These are phyloP conservation scores for Choristoneura fumiferana DNA, from an alignment of 1,140 invertebrate species.

Conservation along the genomic window DNA sequence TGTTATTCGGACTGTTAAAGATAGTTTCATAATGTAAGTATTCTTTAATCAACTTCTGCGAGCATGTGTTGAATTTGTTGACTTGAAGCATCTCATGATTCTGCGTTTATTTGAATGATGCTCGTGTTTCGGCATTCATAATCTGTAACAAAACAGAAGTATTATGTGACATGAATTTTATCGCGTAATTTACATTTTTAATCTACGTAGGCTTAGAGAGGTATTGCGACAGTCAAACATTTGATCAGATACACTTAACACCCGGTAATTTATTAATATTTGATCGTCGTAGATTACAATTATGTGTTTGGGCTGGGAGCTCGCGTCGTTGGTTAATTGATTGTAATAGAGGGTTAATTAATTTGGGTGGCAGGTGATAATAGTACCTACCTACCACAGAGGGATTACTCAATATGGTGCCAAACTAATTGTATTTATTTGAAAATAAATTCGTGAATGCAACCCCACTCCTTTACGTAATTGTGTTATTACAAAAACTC, in stretches of 20 bases:
- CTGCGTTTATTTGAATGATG: neutral
- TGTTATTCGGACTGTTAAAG: conserved; percentile 10
- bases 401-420: too few relatives aligned
- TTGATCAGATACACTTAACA: neutral
- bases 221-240: neutral
- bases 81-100: neutral
- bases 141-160: conserved; percentile 23
- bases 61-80: neutral
- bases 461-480: too few relatives aligned
- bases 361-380: neutral
- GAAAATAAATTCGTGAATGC: too few relatives aligned
- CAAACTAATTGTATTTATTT: too few relatives aligned
- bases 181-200: conserved; percentile 1
- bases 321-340: neutral
- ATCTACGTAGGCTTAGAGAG: conserved; percentile 9
- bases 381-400: too few relatives aligned
- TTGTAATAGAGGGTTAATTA: conserved; percentile 3
- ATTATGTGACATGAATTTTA: conserved; percentile 12
- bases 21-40: conserved; percentile 30
- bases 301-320: too few relatives aligned
- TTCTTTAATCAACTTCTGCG: conserved; percentile 1
- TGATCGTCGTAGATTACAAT: neutral
- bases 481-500: too few relatives aligned
- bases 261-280: neutral
- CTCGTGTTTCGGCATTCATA: conserved; percentile 1